phyloP scores from a whole-genome alignment of 2,113 vertebrate genomes.

The Tachycineta bicolor region DNA sequence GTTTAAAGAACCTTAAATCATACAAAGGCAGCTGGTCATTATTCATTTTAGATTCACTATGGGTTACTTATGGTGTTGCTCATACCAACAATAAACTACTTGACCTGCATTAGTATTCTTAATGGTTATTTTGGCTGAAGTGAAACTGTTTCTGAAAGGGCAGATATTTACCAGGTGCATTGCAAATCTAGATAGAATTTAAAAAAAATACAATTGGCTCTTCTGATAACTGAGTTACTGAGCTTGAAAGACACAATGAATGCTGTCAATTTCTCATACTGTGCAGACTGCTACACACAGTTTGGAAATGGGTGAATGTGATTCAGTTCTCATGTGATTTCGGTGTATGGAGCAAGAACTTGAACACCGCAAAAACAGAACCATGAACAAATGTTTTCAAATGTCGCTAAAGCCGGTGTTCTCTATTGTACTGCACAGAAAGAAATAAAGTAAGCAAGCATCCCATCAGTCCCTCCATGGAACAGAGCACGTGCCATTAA shows the following conservation, averaged over 20 bases:
- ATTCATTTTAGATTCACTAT: neutral
- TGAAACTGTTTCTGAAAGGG: neutral
- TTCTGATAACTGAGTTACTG: neutral
- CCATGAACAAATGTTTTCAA: neutral
- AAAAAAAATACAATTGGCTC: neutral
- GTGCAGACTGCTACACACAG: neutral
- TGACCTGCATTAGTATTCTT: neutral
- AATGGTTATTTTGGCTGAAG: neutral
- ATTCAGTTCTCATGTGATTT: neutral
- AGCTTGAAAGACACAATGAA: neutral
- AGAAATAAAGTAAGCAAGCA: accelerated
- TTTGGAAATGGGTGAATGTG: neutral
- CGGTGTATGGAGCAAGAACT: neutral
- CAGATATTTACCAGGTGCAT: neutral
- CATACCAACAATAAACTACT: neutral
- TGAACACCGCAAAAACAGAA: neutral
- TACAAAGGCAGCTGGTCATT: neutral
- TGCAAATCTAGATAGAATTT: constrained; percentile 1
- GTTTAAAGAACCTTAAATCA: neutral
- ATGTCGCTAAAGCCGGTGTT: neutral
- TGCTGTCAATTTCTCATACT: neutral
- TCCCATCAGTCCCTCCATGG: neutral
- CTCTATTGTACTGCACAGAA: neutral
- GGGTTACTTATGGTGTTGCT: neutral
- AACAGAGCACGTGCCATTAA: neutral